Base-by-base conservation (phyloP, 2,797 vertebrate species). In the Platyrinchus mystaceus region DNA sequence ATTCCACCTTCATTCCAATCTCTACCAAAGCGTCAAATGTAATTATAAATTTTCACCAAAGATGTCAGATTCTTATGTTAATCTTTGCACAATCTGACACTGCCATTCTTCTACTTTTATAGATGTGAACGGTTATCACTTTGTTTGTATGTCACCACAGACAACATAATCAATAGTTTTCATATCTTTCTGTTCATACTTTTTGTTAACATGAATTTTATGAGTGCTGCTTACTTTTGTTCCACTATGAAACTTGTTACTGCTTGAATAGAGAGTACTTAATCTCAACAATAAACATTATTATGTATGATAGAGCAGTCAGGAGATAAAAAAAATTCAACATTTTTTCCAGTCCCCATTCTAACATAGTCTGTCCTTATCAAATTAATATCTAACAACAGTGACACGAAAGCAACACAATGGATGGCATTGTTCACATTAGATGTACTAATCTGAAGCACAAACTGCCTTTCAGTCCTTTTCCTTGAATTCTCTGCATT, bases 91-190 rank as follows among this genome's bases (percentile, higher is more conserved):
- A 91, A 87, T 63, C 83, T 97, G 97, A 97, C 96, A 96, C 7
- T 92, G 90, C 91, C 95, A 93, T 96, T 97, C 96, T 97, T 93
- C 71, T 79, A 87, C 68, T 86, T 88, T 80, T 85, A 92, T 39
- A 70, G 69, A 96, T 82, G 87, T 74, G 93, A 97, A 93, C 95
- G 87, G 94, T 96, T 97, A 97, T 96, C 96, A 96, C 95, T 96
- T 97, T 97, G 96, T 96, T 97, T 97, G 83, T 96, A 92, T 97
- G 97, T 96, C 96, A 97, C 87, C 56, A 93, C 53, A 96, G 97
- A 97, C 97, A 97, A 97, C 96, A 96, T 97, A 97, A 97, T 96
- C 95, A 97, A 97, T 93, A 94, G 94, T 97, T 97, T 97, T 97
- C 93, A 94, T 97, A 95, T 96, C 96, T 95, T 91, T 78, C 93